These are phyloP conservation scores for Propithecus perrieri DNA, from an alignment of 2,797 vertebrate genomes.

Conservation along the genomic window DNA sequence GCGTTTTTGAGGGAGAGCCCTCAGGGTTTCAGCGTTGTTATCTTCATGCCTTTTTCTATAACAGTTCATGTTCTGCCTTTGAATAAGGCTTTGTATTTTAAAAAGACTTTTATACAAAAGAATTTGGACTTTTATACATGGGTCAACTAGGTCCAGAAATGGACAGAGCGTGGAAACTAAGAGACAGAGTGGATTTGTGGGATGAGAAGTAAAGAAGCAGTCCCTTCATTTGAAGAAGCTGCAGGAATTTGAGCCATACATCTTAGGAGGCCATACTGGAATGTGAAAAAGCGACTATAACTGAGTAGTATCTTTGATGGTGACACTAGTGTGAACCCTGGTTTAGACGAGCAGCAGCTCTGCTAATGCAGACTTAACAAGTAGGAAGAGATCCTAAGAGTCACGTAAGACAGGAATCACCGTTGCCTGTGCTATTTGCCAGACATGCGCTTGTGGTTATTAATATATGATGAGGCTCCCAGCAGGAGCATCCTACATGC, in stretches of 20 bases:
- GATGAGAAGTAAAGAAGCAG: background rate
- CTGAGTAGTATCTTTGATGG: background rate
- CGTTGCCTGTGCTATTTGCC: background rate
- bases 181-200: background rate
- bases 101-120: background rate
- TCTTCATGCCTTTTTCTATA: background rate
- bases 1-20: background rate
- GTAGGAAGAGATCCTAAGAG: background rate
- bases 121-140: background rate
- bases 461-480: background rate
- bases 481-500: rapidly evolving
- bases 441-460: rapidly evolving
- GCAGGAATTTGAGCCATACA: background rate
- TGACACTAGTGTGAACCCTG: background rate
- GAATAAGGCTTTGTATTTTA: background rate
- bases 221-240: background rate
- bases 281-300: background rate
- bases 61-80: background rate
- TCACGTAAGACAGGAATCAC: background rate
- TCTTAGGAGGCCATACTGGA: background rate
- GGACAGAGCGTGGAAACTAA: background rate
- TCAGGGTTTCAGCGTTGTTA: background rate
- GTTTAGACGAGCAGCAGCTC: background rate
- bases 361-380: background rate
- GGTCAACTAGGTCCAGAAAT: background rate